Conservation (phyloP, 2,797 vertebrate species). For the Chiropotes sagulatus region DNA sequence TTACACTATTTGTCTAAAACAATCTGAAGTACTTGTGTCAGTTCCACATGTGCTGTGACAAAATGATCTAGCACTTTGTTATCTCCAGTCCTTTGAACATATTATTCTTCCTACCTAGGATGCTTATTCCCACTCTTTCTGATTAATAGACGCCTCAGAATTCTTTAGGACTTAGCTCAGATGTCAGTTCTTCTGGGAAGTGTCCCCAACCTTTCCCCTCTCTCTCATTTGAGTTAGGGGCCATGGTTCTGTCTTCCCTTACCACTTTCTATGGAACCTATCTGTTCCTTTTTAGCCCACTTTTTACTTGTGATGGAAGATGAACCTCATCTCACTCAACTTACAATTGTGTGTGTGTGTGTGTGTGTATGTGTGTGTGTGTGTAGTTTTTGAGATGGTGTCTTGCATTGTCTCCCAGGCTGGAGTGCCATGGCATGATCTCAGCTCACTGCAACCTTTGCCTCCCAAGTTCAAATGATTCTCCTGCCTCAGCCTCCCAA, state of each 20-base stretch:
- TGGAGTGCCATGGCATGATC: not conserved
- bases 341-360: not conserved
- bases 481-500: not conserved
- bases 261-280: not conserved
- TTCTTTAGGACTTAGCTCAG: not conserved
- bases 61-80: not conserved
- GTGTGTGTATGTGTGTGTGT: no score
- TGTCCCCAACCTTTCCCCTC: not conserved
- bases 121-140: constrained; percentile 1
- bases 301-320: not conserved
- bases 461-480: not conserved
- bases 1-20: not conserved
- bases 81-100: not conserved
- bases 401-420: not conserved
- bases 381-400: not conserved
- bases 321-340: not conserved
- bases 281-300: not conserved
- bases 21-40: not conserved
- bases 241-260: not conserved
- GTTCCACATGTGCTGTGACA: not conserved
- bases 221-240: not conserved
- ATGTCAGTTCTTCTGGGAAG: not conserved
- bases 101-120: not conserved
- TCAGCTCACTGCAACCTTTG: not conserved
- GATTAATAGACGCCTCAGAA: not conserved